Evolutionary conservation across 2,888 invertebrate genomes (phyloP).

Genomic region (Serrognathus titanus): DNA sequence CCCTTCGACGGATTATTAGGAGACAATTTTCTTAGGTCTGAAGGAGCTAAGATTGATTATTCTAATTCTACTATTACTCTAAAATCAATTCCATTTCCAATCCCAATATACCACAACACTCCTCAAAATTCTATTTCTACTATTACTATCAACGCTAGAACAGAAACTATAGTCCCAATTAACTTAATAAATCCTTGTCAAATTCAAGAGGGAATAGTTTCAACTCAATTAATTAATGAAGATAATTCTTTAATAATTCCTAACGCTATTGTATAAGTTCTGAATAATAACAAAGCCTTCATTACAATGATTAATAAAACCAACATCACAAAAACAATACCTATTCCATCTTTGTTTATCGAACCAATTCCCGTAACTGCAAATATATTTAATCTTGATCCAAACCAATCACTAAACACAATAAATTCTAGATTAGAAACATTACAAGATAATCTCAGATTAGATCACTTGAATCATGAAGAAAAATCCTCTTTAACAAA

Average conservation of each 20-base stretch:
- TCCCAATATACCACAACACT: neutral
- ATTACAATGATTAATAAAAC: constrained; percentile 3
- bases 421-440: constrained; percentile 5
- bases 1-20: constrained; percentile 26
- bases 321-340: no score
- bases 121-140: neutral
- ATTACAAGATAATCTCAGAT: constrained; percentile 14
- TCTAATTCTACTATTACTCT: neutral
- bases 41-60: constrained; percentile 19
- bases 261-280: neutral
- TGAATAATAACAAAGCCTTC: neutral
- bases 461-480: constrained; percentile 27
- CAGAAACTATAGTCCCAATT: no score
- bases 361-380: no score
- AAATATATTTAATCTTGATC: no score
- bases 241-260: neutral
- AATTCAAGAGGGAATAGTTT: neutral
- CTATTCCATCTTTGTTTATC: no score
- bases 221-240: neutral
- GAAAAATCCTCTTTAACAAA: constrained; percentile 22
- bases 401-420: no score
- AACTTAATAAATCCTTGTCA: no score
- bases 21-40: constrained; percentile 22
- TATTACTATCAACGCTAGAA: neutral
- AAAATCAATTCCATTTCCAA: neutral